Evolutionary conservation across 2,888 invertebrate species (phyloP).

Genomic region (Gastrophysa polygoni): DNA sequence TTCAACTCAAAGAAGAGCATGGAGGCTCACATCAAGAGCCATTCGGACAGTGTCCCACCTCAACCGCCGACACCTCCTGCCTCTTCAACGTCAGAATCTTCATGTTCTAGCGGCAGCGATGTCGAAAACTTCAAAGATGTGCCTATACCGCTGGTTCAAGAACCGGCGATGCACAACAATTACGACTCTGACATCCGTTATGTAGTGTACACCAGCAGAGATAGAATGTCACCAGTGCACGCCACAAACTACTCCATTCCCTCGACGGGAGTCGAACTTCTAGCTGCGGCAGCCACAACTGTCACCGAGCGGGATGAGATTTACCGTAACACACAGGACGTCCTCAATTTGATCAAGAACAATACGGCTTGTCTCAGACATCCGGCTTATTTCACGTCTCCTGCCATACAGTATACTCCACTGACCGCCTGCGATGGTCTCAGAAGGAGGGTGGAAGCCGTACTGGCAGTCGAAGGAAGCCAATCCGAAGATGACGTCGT

Average conservation of each 20-base stretch:
- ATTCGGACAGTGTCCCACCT: conserved; percentile 66
- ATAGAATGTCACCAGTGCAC: conserved; percentile 43
- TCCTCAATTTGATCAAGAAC: conserved; percentile 52
- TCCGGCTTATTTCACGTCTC: conserved; percentile 50
- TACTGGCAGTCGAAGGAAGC: conserved; percentile 63
- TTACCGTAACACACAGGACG: conserved; percentile 43
- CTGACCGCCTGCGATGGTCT: conserved; percentile 63
- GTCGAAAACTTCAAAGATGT: conserved; percentile 58
- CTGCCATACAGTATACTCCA: conserved; percentile 48
- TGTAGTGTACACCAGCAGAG: conserved; percentile 46
- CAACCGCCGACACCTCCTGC: conserved; percentile 53
- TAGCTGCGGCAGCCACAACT: conserved; percentile 56
- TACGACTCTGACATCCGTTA: conserved; percentile 52
- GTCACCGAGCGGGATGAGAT: conserved; percentile 56
- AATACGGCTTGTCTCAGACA: conserved; percentile 49
- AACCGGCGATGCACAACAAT: conserved; percentile 40
- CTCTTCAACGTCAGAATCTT: conserved; percentile 37
- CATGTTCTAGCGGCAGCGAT: conserved; percentile 54
- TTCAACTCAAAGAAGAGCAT: conserved; percentile 90
- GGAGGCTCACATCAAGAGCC: conserved; percentile 86
- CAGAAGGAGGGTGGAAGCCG: conserved; percentile 68
- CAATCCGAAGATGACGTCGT: conserved; percentile 61
- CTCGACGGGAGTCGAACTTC: conserved; percentile 53
- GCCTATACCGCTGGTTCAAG: conserved; percentile 39
- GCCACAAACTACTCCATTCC: conserved; percentile 40